Conservation (phyloP, 64 coral and sea anemone genomes). For the Astreopora myriophthalma region DNA sequence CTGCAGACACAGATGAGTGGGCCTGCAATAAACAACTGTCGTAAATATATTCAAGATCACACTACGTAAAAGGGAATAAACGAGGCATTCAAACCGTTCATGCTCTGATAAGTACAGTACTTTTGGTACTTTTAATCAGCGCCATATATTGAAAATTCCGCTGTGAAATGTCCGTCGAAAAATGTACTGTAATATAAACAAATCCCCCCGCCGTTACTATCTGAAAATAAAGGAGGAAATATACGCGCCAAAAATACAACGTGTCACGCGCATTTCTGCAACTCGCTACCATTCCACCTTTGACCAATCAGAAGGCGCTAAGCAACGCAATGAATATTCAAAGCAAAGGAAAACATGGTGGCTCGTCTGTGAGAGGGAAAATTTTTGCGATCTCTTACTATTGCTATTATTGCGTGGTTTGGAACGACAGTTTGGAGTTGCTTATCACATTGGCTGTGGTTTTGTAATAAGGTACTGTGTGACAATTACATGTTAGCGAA, state of each 20-base stretch:
- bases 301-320: neutral
- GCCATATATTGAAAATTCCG: neutral
- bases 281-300: neutral
- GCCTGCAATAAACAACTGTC: neutral
- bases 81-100: neutral
- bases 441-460: neutral
- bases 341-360: slow-evolving; percentile 29
- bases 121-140: neutral
- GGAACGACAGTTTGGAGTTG: slow-evolving; percentile 21
- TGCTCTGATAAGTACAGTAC: neutral
- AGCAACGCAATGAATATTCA: slow-evolving; percentile 38
- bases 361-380: neutral
- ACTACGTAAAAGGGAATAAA: neutral
- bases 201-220: neutral
- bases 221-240: neutral
- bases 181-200: neutral
- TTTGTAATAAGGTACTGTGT: neutral
- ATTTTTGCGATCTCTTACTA: neutral
- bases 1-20: neutral
- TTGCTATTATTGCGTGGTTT: neutral
- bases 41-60: neutral
- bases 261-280: neutral
- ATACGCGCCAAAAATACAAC: neutral
- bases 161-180: neutral
- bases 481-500: neutral